These are phyloP conservation scores for Aphrophora alni DNA, from an alignment of 2,888 invertebrate genomes.

Conservation along the genomic window DNA sequence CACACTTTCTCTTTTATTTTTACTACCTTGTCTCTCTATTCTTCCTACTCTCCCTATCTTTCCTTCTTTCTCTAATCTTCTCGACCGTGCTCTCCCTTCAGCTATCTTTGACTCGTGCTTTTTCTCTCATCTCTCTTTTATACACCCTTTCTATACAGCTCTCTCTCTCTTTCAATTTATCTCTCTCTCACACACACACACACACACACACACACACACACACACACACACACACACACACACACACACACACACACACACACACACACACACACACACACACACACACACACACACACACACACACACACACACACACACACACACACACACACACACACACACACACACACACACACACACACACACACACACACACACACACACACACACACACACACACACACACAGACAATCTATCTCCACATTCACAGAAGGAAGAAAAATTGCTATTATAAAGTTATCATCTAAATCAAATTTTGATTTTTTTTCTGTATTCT, in stretches of 20 bases:
- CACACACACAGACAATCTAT: slow-evolving; percentile 4
- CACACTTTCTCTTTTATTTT: too few species aligned
- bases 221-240: slow-evolving; percentile 13
- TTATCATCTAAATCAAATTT: too few species aligned
- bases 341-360: slow-evolving; percentile 18
- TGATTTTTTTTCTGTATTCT: too few species aligned
- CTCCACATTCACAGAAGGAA: too few species aligned
- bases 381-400: slow-evolving; percentile 14
- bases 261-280: slow-evolving; percentile 15
- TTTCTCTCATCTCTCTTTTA: too few species aligned
- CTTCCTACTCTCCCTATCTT: too few species aligned
- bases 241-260: slow-evolving; percentile 17
- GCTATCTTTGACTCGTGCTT: too few species aligned
- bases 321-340: slow-evolving; percentile 12
- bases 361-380: slow-evolving; percentile 10
- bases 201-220: slow-evolving; percentile 18
- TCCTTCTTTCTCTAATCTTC: too few species aligned
- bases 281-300: slow-evolving; percentile 15
- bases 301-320: slow-evolving; percentile 15
- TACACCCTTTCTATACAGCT: too few species aligned
- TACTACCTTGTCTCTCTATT: too few species aligned
- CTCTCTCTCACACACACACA: slow-evolving; percentile 12
- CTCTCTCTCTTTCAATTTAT: not conserved
- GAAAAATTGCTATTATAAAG: too few species aligned
- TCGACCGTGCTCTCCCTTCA: too few species aligned